Evolutionary conservation across 2,888 invertebrate genomes (phyloP), one percentile per base, ranked within the genome.

Genomic region (Morpho helenor): DNA sequence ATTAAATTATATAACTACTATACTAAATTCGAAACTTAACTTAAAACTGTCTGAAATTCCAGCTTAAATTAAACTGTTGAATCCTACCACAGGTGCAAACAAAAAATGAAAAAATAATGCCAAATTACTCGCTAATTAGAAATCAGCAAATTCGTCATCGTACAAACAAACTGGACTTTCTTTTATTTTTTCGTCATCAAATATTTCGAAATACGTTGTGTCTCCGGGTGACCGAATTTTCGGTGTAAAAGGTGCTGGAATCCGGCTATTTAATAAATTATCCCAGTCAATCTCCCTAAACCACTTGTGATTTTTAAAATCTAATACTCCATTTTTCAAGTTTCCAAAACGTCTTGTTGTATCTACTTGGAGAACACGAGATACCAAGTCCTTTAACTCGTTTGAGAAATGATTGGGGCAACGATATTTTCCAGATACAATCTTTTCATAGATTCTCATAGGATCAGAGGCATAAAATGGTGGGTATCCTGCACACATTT

Each of bases 391-490:
- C 74, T 94, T 96, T 53, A 99, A 80, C 56, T 97, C 94, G 0
- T 90, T 84, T 10, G 95, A 94, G 80, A 99, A 98, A 76, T 95
- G 95, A 7, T 92, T 86, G 0, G 98, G 97, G 79, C 94, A 96
- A 63, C 94, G 93, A 74, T 96, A 98, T 84, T 96, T 97, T 45
- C 97, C 97, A 1, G 95, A 90, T 8, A 98, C 96, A 67, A 99
- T 98, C 84, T 97, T 98, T 76, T 97, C 97, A 80, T 98, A 99
- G 75, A 98, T 96, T 77, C 95, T 94, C 93, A 99, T 98, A 0
- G 97, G 97, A 72, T 98, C 96, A 52, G 95, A 94, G n/a, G 96
- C 95, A 73, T 94, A 96, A 85, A 99, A 99, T 0, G 99, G 99
- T 23, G 98, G 96, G 82, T 95, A 95, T 0, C 99, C 99, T 7